phyloP scores from a whole-genome alignment of 2,113 vertebrate species.

The Bambusicola thoracicus region DNA sequence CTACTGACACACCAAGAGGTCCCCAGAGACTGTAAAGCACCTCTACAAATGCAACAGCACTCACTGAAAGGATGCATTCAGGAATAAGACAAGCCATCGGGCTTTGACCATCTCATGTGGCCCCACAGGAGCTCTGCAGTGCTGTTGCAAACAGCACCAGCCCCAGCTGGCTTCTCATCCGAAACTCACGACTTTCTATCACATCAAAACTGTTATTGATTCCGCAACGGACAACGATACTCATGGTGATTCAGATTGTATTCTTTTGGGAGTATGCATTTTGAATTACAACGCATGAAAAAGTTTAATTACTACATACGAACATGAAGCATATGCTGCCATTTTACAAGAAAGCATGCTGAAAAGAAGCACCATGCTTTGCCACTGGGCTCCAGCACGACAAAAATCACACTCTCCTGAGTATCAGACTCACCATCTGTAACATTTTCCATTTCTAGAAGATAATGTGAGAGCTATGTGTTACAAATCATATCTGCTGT shows the following conservation, averaged over 20 bases:
- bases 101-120: too few species aligned
- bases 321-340: constrained; percentile 41
- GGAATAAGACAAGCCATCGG: neutral
- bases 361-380: neutral
- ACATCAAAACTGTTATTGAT: neutral
- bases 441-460: constrained; percentile 49
- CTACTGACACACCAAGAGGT: neutral
- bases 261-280: neutral
- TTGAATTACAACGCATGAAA: neutral
- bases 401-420: constrained; percentile 29
- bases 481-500: constrained; percentile 15
- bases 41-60: neutral
- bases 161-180: neutral
- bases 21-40: neutral
- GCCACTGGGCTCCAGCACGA: neutral
- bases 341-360: constrained; percentile 11
- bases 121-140: neutral
- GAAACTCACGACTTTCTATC: neutral
- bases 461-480: constrained; percentile 23
- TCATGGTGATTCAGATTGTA: neutral
- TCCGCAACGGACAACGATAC: neutral
- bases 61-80: neutral
- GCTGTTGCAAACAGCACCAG: neutral
- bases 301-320: neutral
- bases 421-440: constrained; percentile 58